Percentiles rank a stretch among this genome's conserved stretches.
phyloP scores from a whole-genome alignment of 2,113 vertebrate species.

The Hydrolagus affinis region DNA sequence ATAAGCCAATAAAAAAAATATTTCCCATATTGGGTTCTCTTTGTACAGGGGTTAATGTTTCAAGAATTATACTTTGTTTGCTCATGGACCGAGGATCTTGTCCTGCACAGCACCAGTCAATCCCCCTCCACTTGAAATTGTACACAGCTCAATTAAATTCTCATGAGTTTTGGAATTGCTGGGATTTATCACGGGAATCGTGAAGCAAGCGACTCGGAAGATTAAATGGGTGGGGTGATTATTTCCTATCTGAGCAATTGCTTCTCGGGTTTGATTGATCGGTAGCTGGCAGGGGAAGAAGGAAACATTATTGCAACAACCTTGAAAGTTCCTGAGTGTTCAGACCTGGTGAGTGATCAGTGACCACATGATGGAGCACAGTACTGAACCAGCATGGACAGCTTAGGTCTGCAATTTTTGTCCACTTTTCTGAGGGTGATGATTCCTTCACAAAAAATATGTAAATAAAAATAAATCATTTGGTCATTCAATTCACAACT shows the following conservation, averaged over 20 bases:
- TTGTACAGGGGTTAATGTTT: not conserved
- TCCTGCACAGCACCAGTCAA: not conserved
- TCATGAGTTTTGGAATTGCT: constrained; percentile 24
- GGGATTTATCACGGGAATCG: not conserved
- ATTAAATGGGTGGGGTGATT: constrained; percentile 14
- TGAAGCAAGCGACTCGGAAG: not conserved
- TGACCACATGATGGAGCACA: no score
- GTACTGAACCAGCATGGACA: no score
- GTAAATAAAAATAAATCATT: no score
- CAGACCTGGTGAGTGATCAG: not conserved
- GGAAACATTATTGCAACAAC: not conserved
- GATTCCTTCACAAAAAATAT: no score
- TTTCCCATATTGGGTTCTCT: no score
- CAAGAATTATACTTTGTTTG: no score
- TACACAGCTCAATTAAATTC: not conserved
- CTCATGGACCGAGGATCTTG: no score
- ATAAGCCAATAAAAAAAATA: no score
- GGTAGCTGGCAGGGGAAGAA: not conserved
- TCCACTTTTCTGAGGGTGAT: no score
- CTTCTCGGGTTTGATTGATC: not conserved
- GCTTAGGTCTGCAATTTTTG: no score
- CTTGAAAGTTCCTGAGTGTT: not conserved
- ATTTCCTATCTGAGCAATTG: not conserved
- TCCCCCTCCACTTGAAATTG: not conserved
- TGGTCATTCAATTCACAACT: no score